Evolutionary conservation across 2,113 vertebrate genomes (phyloP).

Genomic region (Microcebus murinus): DNA sequence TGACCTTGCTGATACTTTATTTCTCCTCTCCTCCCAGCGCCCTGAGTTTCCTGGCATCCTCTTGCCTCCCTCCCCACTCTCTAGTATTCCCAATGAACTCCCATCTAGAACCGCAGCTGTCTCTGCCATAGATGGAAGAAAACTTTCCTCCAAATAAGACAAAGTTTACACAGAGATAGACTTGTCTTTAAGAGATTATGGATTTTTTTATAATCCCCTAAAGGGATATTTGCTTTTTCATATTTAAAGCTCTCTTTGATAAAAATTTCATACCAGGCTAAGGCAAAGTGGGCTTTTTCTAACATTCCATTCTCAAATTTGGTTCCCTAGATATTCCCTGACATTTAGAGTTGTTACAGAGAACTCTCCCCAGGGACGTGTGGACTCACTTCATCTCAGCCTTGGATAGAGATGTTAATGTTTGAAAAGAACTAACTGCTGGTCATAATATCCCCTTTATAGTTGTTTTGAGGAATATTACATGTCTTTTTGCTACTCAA

Average conservation of each 20-base stretch:
- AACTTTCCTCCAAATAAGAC: not conserved
- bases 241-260: not conserved
- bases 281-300: not conserved
- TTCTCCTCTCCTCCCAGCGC: not conserved
- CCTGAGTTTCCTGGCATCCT: not conserved
- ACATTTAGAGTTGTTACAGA: not conserved
- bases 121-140: not conserved
- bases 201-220: not conserved
- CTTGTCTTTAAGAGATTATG: not conserved
- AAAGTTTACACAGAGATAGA: not conserved
- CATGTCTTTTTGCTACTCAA: not conserved
- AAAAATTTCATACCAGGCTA: not conserved
- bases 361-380: not conserved
- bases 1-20: not conserved
- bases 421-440: not conserved
- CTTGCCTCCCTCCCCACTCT: not conserved
- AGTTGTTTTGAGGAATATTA: not conserved
- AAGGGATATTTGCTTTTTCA: not conserved
- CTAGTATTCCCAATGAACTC: not conserved
- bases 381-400: not conserved
- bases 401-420: not conserved
- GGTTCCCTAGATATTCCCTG: not conserved
- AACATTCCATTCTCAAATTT: not conserved
- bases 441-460: not conserved
- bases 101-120: not conserved